A percentile compares a stretch with the other conserved stretches of the same genome.
phyloP scores from a whole-genome alignment of 1,140 invertebrate genomes.

The Atopsyche davidsoni region DNA sequence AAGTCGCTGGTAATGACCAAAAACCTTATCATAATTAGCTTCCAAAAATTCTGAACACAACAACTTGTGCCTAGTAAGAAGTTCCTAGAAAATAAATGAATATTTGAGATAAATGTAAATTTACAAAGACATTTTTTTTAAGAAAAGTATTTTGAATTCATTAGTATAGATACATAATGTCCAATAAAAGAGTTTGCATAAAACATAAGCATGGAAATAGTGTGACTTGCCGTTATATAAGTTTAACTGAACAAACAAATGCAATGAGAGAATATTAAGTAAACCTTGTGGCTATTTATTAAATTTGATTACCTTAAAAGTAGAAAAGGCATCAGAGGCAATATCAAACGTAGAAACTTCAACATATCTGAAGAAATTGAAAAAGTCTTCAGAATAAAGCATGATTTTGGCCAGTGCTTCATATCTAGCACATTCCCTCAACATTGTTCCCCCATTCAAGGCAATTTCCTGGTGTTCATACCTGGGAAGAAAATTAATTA shows the following conservation, averaged over 20 bases:
- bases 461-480: constrained; percentile 99
- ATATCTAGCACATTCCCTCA: constrained; percentile 95
- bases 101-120: neutral
- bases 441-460: constrained; percentile 98
- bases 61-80: constrained; percentile 97
- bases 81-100: constrained; percentile 66
- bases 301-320: constrained; percentile 98
- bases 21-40: constrained; percentile 97
- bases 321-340: constrained; percentile 99
- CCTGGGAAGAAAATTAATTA: constrained; percentile 51
- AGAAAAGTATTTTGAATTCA: too few species aligned
- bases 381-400: constrained; percentile 96
- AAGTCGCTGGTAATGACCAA: constrained; percentile 92
- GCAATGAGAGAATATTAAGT: too few species aligned
- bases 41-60: constrained; percentile 98
- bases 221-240: too few species aligned
- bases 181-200: too few species aligned
- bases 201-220: too few species aligned
- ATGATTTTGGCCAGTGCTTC: constrained; percentile 98
- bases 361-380: constrained; percentile 99
- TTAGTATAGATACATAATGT: too few species aligned
- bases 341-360: constrained; percentile 99
- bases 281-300: too few species aligned
- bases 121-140: neutral
- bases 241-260: too few species aligned